These are phyloP conservation scores for Brachionus asplanchnoidis DNA, from an alignment of 1,140 invertebrate genomes.

Conservation along the genomic window DNA sequence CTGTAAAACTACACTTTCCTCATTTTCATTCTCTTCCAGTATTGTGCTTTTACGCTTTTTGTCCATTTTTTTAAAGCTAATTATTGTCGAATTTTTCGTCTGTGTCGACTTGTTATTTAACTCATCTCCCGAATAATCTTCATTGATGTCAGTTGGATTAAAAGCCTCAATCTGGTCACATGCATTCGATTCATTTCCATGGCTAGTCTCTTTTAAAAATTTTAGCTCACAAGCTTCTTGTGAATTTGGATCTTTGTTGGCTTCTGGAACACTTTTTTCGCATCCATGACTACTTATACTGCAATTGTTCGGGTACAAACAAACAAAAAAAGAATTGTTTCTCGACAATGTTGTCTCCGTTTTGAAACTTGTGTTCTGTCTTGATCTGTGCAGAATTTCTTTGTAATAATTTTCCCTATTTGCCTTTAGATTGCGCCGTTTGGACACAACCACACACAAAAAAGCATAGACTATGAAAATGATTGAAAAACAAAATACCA, in stretches of 20 bases:
- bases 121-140: neutral
- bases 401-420: conserved; percentile 34
- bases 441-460: conserved; percentile 3
- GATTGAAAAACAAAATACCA: conserved; percentile 32
- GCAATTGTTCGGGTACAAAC: neutral
- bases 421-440: conserved; percentile 7
- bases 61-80: neutral
- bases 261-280: neutral
- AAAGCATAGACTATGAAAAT: conserved; percentile 33
- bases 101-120: conserved; percentile 27
- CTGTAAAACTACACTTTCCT: neutral
- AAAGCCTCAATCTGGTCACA: neutral
- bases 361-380: neutral
- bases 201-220: neutral
- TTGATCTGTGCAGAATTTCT: conserved; percentile 8
- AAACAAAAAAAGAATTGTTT: conserved; percentile 27
- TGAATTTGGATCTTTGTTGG: neutral
- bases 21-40: neutral
- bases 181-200: neutral
- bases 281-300: neutral
- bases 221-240: neutral
- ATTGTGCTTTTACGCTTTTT: neutral
- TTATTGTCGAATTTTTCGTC: neutral
- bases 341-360: neutral
- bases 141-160: neutral